A percentile compares a stretch with the other conserved stretches of the same genome.
Conservation (phyloP, 2,113 vertebrate genomes). For the Nestor notabilis region DNA sequence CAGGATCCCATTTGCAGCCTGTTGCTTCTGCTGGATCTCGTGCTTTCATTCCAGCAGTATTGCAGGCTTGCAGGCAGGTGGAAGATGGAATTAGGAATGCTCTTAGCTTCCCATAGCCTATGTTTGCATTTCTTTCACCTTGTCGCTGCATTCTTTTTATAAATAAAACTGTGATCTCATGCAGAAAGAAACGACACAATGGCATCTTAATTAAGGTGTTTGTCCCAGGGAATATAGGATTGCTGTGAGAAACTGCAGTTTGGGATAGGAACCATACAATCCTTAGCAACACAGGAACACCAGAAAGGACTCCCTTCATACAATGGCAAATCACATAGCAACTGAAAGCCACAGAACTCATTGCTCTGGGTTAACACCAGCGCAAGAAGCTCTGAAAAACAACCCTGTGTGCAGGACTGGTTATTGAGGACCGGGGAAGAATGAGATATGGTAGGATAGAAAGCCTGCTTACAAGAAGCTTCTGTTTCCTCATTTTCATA, state of each 20-base stretch:
- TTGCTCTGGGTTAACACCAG: background rate
- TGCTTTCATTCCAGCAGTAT: background rate
- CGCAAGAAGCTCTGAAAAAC: background rate
- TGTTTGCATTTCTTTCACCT: background rate
- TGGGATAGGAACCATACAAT: background rate
- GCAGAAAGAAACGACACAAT: slow-evolving; percentile 12
- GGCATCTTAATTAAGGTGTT: slow-evolving; percentile 65
- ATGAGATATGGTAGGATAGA: background rate
- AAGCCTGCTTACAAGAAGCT: background rate
- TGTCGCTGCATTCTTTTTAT: background rate
- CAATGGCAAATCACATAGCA: background rate
- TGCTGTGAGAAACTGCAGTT: background rate
- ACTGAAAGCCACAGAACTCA: background rate
- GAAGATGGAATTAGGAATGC: background rate
- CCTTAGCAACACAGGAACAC: background rate
- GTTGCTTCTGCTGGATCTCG: background rate
- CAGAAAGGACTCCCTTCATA: background rate
- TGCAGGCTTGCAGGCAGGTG: background rate
- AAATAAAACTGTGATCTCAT: slow-evolving; percentile 23
- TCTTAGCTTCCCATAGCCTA: background rate
- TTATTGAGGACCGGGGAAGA: background rate
- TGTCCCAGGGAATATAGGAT: background rate
- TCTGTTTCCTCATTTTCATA: background rate
- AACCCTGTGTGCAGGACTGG: background rate
- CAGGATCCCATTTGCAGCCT: background rate